Percentiles rank a stretch among this genome's conserved stretches.
These are phyloP conservation scores for Electrophaes corylata DNA, from an alignment of 2,888 invertebrate species.

Conservation along the genomic window DNA sequence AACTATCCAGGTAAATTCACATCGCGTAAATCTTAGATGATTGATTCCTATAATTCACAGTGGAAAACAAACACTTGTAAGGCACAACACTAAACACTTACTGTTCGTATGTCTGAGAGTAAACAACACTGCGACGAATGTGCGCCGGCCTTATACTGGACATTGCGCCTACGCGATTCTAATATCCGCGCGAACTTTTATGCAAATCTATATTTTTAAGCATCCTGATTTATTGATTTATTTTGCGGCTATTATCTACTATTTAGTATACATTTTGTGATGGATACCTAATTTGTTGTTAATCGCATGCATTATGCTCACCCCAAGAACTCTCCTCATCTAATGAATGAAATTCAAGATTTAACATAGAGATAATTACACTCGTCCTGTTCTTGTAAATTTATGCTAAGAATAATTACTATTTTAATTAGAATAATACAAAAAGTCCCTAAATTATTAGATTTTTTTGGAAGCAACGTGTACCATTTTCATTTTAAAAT, in stretches of 20 bases:
- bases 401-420: no score
- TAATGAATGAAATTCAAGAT: no score
- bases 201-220: constrained; percentile 20
- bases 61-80: constrained; percentile 13
- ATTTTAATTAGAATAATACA: no score
- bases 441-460: no score
- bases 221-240: constrained; percentile 8
- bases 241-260: not conserved
- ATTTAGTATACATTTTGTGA: not conserved
- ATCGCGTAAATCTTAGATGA: not conserved
- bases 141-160: constrained; percentile 67
- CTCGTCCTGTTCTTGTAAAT: no score
- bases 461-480: no score
- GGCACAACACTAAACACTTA: constrained; percentile 58
- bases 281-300: no score
- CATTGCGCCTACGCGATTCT: constrained; percentile 64
- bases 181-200: constrained; percentile 39
- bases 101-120: constrained; percentile 65
- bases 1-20: not conserved
- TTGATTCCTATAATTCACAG: not conserved
- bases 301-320: no score
- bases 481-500: no score
- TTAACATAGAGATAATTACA: no score
- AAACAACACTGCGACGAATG: constrained; percentile 58
- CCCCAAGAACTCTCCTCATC: no score